A percentile compares a stretch with the other conserved stretches of the same genome.
phyloP scores from a whole-genome alignment of 2,113 vertebrate genomes.

The Marmota monax region DNA sequence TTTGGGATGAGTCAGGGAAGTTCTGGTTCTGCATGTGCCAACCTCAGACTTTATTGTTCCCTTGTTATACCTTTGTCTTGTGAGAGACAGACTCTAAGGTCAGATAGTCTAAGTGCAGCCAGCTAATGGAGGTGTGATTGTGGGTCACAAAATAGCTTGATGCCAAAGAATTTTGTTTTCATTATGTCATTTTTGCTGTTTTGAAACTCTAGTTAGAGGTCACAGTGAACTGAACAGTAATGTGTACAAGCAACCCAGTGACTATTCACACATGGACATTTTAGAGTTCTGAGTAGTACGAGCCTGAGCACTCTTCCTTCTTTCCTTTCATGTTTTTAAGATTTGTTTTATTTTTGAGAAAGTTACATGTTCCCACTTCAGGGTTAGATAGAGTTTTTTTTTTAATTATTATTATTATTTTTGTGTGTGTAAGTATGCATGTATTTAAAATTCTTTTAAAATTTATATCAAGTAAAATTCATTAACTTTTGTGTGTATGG shows the following conservation, averaged over 20 bases:
- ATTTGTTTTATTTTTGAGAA: constrained; percentile 35
- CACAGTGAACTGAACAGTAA: neutral
- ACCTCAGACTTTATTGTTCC: neutral
- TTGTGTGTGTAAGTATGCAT: neutral
- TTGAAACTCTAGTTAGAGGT: neutral
- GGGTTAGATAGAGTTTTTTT: neutral
- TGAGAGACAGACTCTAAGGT: neutral
- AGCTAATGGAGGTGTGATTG: neutral
- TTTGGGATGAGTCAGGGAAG: neutral
- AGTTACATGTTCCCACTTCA: neutral
- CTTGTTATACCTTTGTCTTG: neutral
- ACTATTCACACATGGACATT: neutral
- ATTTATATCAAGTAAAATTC: neutral
- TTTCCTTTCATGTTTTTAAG: neutral
- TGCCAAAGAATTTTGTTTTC: neutral
- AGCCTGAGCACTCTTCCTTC: neutral
- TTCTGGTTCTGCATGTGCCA: neutral
- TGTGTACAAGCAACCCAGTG: neutral
- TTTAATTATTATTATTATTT: neutral
- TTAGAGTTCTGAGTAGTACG: neutral
- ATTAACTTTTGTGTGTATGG: neutral
- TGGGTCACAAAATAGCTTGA: neutral
- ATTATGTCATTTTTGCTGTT: constrained; percentile 24
- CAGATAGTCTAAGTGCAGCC: neutral
- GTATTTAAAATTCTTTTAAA: neutral